Base-by-base conservation (phyloP, 1,140 invertebrate species). In the Drosophila mayri region DNA sequence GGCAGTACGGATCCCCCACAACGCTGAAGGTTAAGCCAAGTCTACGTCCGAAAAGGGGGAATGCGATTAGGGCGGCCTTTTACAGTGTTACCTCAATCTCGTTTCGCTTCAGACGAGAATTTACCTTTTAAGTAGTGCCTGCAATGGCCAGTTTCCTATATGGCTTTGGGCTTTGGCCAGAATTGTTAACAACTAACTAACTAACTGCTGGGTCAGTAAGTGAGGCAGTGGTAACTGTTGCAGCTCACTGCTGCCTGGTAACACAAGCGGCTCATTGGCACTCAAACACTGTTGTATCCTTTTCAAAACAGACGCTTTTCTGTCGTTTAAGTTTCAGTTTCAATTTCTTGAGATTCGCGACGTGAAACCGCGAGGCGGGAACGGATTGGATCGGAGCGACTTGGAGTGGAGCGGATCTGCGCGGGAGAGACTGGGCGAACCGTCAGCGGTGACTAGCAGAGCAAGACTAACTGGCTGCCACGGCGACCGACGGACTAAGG, bases 391-490 rank as follows among this genome's bases (percentile, higher is more conserved):
- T 22, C 9, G 52, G 1, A 9, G 18, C 50, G 49, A 11, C 11
- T 18, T 18, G 28, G 46, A n/a, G n/a, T 28, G 16, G 18, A 20
- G 43, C 67, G 62, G 41, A 44, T 44, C 44, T 52, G 47, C 37
- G 59, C 49, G 46, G 60, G 49, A 68, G 73, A 70, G 67, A 50
- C 25, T 63, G 73, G 60, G 60, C 74, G 70, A 81, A 86, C 82
- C 82, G 83, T 67, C 57, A 60, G 52, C 82, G 66, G 70, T 76
- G 82, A 87, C 84, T 87, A 84, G 76, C 85, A 80, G 87, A 88
- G 76, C 80, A 87, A 77, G 81, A 87, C 84, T 87, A 87, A 88
- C 84, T 88, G 85, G 64, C 77, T 77, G 85, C 76, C 72, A 82
- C 81, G 60, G 64, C 62, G 67, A 81, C 79, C 81, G 70, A 79